Evolutionary conservation across 2,113 vertebrate species (phyloP).

Genomic region (Aphyosemion australe): DNA sequence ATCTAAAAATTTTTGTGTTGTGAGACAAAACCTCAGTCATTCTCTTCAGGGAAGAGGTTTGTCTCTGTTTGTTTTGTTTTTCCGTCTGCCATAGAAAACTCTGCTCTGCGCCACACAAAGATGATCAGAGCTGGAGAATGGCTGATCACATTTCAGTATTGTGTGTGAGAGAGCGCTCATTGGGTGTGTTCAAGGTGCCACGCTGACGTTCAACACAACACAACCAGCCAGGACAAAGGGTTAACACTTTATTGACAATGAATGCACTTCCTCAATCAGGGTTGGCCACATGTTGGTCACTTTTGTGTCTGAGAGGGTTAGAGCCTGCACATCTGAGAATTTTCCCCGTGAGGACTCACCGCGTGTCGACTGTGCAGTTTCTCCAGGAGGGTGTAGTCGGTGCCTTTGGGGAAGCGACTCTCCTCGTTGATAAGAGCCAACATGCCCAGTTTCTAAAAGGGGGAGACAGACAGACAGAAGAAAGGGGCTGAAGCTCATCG

Average conservation of each 20-base stretch:
- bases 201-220: conserved; percentile 26
- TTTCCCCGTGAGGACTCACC: conserved; percentile 76
- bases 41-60: conserved; percentile 31
- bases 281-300: conserved; percentile 20
- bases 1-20: not conserved
- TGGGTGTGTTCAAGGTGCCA: conserved; percentile 22
- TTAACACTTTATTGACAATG: conserved; percentile 39
- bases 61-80: conserved; percentile 25
- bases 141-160: conserved; percentile 72
- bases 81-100: conserved; percentile 38
- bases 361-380: conserved; percentile 91
- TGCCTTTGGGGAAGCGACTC: conserved; percentile 94
- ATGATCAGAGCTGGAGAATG: conserved; percentile 42
- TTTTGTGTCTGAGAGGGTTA: conserved; percentile 3
- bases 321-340: conserved; percentile 10
- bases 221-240: conserved; percentile 16
- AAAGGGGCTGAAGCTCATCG: conserved; percentile 39
- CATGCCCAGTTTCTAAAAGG: conserved; percentile 88
- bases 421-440: conserved; percentile 93
- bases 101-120: conserved; percentile 59
- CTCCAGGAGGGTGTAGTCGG: conserved; percentile 91
- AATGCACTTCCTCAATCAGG: conserved; percentile 19
- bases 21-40: conserved; percentile 2
- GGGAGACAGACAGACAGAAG: conserved; percentile 53
- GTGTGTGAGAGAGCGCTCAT: conserved; percentile 44